These are phyloP conservation scores for Hermetia illucens DNA, from an alignment of 1,140 invertebrate species.

Conservation along the genomic window DNA sequence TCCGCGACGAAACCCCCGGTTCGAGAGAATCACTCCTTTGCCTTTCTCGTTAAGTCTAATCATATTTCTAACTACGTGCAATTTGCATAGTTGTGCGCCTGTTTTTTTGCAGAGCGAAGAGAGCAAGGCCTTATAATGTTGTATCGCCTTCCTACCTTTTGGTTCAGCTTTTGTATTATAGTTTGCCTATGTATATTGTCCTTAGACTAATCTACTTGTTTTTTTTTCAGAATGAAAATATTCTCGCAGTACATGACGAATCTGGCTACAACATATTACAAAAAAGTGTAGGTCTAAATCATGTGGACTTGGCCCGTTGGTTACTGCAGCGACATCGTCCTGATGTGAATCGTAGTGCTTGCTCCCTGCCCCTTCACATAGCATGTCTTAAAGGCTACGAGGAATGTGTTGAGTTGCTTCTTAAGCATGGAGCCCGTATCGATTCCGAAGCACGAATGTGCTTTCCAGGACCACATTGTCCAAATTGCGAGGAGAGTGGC, in stretches of 20 bases:
- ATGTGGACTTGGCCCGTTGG: constrained; percentile 54
- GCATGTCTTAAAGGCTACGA: constrained; percentile 53
- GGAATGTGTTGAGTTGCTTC: constrained; percentile 38
- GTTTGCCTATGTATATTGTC: no score
- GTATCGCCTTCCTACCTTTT: constrained; percentile 4
- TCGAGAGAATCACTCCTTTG: no score
- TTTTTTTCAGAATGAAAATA: constrained; percentile 45
- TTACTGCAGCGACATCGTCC: constrained; percentile 43
- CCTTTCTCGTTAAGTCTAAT: no score
- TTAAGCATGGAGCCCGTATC: constrained; percentile 39
- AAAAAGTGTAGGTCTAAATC: constrained; percentile 55
- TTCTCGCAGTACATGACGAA: constrained; percentile 48
- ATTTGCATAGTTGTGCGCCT: constrained; percentile 13
- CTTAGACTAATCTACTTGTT: no score
- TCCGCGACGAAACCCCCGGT: no score
- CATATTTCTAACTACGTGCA: no score
- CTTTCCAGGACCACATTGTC: constrained; percentile 53
- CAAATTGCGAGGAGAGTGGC: constrained; percentile 53
- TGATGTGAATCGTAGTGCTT: constrained; percentile 54
- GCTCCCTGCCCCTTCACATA: constrained; percentile 56
- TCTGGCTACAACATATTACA: constrained; percentile 59
- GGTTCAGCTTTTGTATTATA: no score
- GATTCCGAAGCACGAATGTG: constrained; percentile 43
- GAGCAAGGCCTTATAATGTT: background rate
- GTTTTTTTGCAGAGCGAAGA: constrained; percentile 12